Evolutionary conservation across 1,140 invertebrate genomes (phyloP), one percentile per base, ranked within the genome.

Genomic region (Halesus radiatus): DNA sequence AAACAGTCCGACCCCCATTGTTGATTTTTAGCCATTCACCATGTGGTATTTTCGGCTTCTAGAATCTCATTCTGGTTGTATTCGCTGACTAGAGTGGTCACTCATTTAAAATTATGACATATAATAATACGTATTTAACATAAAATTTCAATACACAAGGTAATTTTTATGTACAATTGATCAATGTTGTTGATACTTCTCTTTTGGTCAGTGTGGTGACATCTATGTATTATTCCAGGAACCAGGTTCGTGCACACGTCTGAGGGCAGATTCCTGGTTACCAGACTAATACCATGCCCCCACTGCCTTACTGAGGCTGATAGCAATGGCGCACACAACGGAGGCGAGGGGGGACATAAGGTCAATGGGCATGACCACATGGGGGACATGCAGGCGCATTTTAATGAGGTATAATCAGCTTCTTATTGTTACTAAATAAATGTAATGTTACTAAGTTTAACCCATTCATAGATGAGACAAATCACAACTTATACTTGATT

Each of bases 241-340:
- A 99, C 98, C 1, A 92, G 98, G 58, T 99, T 99, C 89, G 97
- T 98, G 1, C 98, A 99, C 86, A 99, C 98, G 0, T 98, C 97
- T 0, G 97, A 98, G 87, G 98, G 98, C 1, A 94, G 96, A 82
- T 96, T 98, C 86, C 89, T 99, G 26, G 96, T 99, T 10, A 99
- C 97, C 0, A 90, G 98, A n/a, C 85, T 99, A 20, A 94, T 99
- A 60, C 96, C 98, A 0, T 99, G 98, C 88, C 95, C 96, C 0
- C 91, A 93, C 7, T 99, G 98, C 87, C 88, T 98, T 58, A 84
- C 84, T 0, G 89, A 90, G 68, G 84, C 85, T 26, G 72, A 85
- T 22, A 26, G 82, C 62, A 45, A 45, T 45, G 45, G 83, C 81
- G 1, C 54, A 15, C n/a, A 20, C 6, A 76, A 80, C 18, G 74